A percentile compares a stretch with the other conserved stretches of the same genome.
phyloP scores from a whole-genome alignment of 2,113 vertebrate genomes.

The Coptodon bakossiorum region DNA sequence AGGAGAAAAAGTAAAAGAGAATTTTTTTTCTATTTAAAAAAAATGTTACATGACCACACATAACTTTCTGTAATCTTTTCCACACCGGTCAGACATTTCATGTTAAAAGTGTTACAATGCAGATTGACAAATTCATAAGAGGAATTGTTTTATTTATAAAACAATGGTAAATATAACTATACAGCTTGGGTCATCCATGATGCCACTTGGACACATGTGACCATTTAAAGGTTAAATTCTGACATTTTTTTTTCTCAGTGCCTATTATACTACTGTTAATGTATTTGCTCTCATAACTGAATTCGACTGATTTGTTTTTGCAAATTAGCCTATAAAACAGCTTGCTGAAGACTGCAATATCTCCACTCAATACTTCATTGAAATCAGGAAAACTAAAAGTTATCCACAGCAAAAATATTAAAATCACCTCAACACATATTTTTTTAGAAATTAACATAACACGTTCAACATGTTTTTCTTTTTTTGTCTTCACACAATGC shows the following conservation, averaged over 20 bases:
- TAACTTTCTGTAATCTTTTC: background rate
- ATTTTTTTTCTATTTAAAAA: background rate
- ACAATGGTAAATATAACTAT: background rate
- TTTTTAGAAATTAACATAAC: background rate
- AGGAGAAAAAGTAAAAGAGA: background rate
- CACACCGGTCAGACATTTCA: background rate
- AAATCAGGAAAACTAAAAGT: background rate
- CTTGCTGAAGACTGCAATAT: background rate
- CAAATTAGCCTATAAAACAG: background rate
- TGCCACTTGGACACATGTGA: background rate
- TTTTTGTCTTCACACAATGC: background rate
- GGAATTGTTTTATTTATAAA: background rate
- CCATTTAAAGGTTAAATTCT: background rate
- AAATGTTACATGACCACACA: background rate
- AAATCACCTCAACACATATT: background rate
- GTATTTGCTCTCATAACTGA: background rate
- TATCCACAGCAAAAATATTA: background rate
- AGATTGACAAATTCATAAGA: background rate
- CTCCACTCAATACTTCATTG: background rate
- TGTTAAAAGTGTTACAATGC: background rate
- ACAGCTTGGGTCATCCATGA: background rate
- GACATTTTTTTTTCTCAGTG: background rate
- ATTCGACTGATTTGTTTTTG: background rate
- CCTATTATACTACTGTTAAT: background rate
- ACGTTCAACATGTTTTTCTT: background rate